Evolutionary conservation across 1,140 invertebrate genomes (phyloP).

Genomic region (Augochlora pura): DNA sequence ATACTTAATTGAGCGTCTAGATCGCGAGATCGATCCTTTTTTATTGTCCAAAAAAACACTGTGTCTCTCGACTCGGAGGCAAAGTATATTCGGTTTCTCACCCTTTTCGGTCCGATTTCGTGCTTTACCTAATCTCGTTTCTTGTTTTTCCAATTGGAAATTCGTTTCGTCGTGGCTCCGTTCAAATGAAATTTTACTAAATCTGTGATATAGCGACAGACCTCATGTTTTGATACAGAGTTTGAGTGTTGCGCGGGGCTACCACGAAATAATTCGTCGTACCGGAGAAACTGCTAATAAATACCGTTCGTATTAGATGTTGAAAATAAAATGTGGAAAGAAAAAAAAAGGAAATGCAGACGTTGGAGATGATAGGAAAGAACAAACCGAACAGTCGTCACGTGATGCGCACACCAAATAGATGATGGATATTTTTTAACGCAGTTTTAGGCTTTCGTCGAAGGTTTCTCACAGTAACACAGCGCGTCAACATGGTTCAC

Average conservation of each 20-base stretch:
- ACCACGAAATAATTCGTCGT: constrained; percentile 43
- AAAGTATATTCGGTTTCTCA: constrained; percentile 1
- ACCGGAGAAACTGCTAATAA: constrained; percentile 14
- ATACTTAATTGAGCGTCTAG: not conserved
- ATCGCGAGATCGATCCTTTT: not conserved
- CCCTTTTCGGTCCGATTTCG: not conserved
- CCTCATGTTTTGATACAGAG: constrained; percentile 74
- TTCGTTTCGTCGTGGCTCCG: constrained; percentile 59
- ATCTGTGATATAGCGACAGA: constrained; percentile 78
- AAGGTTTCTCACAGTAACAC: constrained; percentile 40
- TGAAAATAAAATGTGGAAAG: not conserved
- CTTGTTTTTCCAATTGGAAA: not conserved
- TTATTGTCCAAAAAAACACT: constrained; percentile 5
- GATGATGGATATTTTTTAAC: constrained; percentile 60
- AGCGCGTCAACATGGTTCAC: constrained; percentile 59
- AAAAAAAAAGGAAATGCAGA: not conserved
- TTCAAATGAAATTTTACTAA: constrained; percentile 71
- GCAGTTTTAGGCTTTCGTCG: constrained; percentile 52
- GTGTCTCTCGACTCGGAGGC: constrained; percentile 42
- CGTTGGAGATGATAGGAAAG: not conserved
- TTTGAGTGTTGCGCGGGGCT: constrained; percentile 57
- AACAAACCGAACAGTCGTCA: constrained; percentile 41
- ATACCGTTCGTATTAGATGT: constrained; percentile 36
- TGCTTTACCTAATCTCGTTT: not conserved
- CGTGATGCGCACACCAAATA: constrained; percentile 59